phyloP scores from a whole-genome alignment of 1,140 invertebrate genomes.

The Drosophila simulans region DNA sequence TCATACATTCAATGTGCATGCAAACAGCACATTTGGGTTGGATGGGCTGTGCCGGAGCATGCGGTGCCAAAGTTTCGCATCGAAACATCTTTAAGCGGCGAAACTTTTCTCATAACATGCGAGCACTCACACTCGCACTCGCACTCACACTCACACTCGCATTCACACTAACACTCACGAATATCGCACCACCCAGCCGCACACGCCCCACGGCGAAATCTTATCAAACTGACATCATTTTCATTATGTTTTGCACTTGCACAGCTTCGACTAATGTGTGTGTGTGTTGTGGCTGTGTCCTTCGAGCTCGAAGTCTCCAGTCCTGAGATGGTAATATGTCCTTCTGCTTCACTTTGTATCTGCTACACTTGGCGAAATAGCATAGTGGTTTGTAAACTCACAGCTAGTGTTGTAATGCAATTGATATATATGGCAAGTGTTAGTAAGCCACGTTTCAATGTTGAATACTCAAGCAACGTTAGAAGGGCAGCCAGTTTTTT shows the following conservation, averaged over 20 bases:
- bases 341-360: slow-evolving; percentile 1
- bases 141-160: neutral
- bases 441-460: neutral
- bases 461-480: neutral
- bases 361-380: slow-evolving; percentile 2
- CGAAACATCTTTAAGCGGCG: slow-evolving; percentile 47
- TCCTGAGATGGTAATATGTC: slow-evolving; percentile 28
- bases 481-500: neutral
- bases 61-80: slow-evolving; percentile 34
- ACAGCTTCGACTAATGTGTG: slow-evolving; percentile 68
- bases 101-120: slow-evolving; percentile 67
- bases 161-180: neutral
- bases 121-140: slow-evolving; percentile 7
- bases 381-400: neutral
- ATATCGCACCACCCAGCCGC: neutral
- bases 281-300: slow-evolving; percentile 13
- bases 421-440: too few relatives aligned
- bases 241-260: slow-evolving; percentile 78
- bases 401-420: too few relatives aligned
- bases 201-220: slow-evolving; percentile 56
- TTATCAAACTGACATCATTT: slow-evolving; percentile 81
- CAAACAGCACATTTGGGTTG: slow-evolving; percentile 30
- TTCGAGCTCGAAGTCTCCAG: neutral
- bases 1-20: slow-evolving; percentile 28
- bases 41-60: slow-evolving; percentile 13